Percentiles rank a stretch among this genome's conserved stretches.
These are phyloP conservation scores for Boleophthalmus pectinirostris DNA, from an alignment of 2,113 vertebrate species.

Conservation along the genomic window DNA sequence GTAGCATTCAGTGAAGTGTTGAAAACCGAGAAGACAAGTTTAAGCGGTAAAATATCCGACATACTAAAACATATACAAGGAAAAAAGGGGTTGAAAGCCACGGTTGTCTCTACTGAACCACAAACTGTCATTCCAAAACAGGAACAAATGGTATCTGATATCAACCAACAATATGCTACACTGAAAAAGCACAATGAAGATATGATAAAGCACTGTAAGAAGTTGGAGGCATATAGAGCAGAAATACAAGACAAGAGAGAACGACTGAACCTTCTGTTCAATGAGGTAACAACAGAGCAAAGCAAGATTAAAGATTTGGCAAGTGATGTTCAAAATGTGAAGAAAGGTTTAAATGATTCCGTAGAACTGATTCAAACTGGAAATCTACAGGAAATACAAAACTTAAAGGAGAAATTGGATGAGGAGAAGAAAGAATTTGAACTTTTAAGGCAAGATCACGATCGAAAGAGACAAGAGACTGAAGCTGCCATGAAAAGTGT, in stretches of 20 bases:
- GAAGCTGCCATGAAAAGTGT: constrained; percentile 7
- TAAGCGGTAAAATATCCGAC: constrained; percentile 1
- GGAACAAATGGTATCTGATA: neutral
- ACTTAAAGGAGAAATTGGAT: neutral
- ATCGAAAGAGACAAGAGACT: constrained; percentile 13
- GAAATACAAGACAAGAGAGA: neutral
- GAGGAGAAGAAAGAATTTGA: constrained; percentile 26
- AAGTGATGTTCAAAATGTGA: neutral
- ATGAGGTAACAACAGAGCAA: neutral
- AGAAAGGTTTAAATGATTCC: neutral
- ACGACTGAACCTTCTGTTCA: neutral
- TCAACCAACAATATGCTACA: neutral
- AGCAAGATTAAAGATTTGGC: neutral
- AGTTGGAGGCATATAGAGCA: neutral
- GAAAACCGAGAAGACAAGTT: neutral
- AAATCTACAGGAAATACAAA: neutral
- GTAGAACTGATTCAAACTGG: neutral
- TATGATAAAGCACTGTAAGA: neutral
- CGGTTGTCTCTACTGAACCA: neutral
- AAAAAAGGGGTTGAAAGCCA: neutral
- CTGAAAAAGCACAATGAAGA: neutral
- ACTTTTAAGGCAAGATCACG: neutral
- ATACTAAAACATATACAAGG: constrained; percentile 1
- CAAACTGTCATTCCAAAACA: neutral
- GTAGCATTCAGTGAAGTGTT: neutral